These are phyloP conservation scores for Patella ulyssiponensis DNA, from an alignment of 2,888 invertebrate species.

Conservation along the genomic window DNA sequence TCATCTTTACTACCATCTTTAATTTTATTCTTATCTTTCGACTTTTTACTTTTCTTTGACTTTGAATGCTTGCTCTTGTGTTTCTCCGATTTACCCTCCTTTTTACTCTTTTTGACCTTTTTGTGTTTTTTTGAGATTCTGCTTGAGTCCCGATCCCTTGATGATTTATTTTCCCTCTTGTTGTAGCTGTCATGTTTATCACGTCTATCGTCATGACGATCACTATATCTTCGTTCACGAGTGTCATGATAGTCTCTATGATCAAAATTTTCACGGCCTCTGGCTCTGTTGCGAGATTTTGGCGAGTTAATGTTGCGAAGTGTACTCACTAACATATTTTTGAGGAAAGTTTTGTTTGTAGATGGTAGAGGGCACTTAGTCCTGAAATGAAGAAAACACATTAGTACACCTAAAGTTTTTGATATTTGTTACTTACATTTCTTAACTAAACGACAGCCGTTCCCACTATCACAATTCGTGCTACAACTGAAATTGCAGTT, in stretches of 20 bases:
- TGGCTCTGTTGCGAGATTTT: neutral
- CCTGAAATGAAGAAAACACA: slow-evolving; percentile 44
- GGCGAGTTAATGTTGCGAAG: slow-evolving; percentile 43
- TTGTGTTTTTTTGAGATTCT: slow-evolving; percentile 5
- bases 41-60: slow-evolving; percentile 16
- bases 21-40: slow-evolving; percentile 15
- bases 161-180: slow-evolving; percentile 10
- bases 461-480: no score
- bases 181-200: slow-evolving; percentile 29
- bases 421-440: no score
- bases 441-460: no score
- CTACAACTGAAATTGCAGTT: no score
- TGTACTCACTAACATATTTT: slow-evolving; percentile 64
- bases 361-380: slow-evolving; percentile 55
- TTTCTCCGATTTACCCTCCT: slow-evolving; percentile 13
- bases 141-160: slow-evolving; percentile 4
- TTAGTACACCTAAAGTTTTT: neutral
- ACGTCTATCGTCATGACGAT: slow-evolving; percentile 17
- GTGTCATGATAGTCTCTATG: neutral
- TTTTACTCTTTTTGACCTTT: slow-evolving; percentile 14
- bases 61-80: neutral
- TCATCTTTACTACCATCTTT: slow-evolving; percentile 23
- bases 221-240: slow-evolving; percentile 17
- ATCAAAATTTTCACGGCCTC: neutral
- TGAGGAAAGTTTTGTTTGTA: slow-evolving; percentile 64